Evolutionary conservation across 2,888 invertebrate genomes (phyloP), one percentile per base, ranked within the genome.

Genomic region (Antheraea assamensis): DNA sequence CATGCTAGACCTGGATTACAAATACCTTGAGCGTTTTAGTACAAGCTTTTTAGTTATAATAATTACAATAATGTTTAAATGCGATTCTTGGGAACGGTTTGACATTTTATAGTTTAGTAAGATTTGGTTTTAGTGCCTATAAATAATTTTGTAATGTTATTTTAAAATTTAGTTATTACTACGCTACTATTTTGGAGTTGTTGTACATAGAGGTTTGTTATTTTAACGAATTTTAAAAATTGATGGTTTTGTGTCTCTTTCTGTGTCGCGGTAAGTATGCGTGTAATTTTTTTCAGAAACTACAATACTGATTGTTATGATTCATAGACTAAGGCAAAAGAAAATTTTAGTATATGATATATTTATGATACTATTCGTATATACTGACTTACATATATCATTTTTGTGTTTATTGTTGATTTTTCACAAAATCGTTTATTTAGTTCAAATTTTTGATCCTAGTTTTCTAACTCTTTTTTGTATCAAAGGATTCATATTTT

Each of bases 1-100:
- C 70, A 76, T 71, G 82, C 79, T 81, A 84, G 86, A 85, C 86
- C 88, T 88, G 87, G 85, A 87, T 89, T 85, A 81, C 79, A 75
- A 82, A 81, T 81, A 80, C 78, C 78, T 79, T 77, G 72, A 76
- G 74, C 68, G 74, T 72, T 70, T 72, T 73, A 55, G 70, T 70
- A 58, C 70, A 70, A 35, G 70, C 68, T 73, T 76, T 76, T 76
- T 74, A 76, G 74, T 72, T 73, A 66, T 35, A 75, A 70, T 42
- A 64, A 72, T 58, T 42, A 70, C 70, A 75, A 70, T 42, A 64
- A 72, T 47, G 30, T 58, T 70, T 71, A 47, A 49, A 73, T 42
- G 71, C 71, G 71, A 27, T n/a, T 73, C 58, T 73, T 70, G 42
- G 30, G 31, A 70, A 64, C 47, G 47, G 70, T 61, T 70, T 58